phyloP scores from a whole-genome alignment of 2,888 invertebrate genomes.

The Cataglyphis rosenhaueri region DNA sequence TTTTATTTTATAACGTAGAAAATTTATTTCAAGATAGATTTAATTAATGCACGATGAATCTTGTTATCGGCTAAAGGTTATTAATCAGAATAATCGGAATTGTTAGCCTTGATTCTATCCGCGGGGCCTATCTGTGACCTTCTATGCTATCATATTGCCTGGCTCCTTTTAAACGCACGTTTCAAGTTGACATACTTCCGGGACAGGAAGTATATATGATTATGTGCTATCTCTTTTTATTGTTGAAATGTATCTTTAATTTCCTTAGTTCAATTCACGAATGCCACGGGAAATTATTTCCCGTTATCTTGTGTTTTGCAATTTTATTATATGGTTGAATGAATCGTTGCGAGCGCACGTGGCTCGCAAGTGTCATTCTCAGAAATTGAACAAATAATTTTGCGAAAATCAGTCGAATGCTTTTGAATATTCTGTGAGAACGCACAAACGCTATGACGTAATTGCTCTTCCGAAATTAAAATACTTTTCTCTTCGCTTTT shows the following conservation, averaged over 20 bases:
- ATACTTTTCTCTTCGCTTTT: background rate
- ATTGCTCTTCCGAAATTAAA: background rate
- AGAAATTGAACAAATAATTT: slow-evolving; percentile 38
- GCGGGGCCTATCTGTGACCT: background rate
- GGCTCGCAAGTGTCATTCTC: slow-evolving; percentile 30
- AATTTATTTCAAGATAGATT: background rate
- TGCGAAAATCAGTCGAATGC: slow-evolving; percentile 30
- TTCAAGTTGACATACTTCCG: slow-evolving; percentile 76
- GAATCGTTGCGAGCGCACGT: background rate
- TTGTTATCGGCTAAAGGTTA: background rate
- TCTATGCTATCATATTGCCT: slow-evolving; percentile 58
- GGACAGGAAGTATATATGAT: slow-evolving; percentile 44
- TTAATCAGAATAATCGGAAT: slow-evolving; percentile 27
- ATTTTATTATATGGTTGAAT: slow-evolving; percentile 21
- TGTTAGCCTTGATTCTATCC: slow-evolving; percentile 16
- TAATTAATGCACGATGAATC: no score
- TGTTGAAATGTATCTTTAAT: slow-evolving; percentile 52
- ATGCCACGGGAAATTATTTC: slow-evolving; percentile 23
- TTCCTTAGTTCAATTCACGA: slow-evolving; percentile 48
- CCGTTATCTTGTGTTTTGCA: slow-evolving; percentile 24
- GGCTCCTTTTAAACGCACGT: slow-evolving; percentile 67
- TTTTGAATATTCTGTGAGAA: background rate
- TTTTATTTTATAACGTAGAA: background rate
- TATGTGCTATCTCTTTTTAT: slow-evolving; percentile 51
- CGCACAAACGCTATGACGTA: background rate